Conservation (phyloP, 2,113 vertebrate genomes). For the Arenaria interpres region DNA sequence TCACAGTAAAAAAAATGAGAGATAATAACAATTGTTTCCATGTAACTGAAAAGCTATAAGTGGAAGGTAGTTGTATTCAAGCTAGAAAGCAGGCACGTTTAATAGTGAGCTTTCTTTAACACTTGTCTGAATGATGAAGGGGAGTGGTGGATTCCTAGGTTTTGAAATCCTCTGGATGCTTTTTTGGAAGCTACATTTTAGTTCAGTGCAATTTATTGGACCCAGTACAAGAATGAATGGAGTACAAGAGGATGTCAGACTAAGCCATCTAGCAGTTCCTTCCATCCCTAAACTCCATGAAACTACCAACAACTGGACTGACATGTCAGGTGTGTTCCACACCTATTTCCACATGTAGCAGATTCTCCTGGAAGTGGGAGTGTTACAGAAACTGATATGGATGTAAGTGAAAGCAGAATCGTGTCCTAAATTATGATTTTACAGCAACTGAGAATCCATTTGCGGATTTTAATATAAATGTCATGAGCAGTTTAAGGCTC, state of each 20-base stretch:
- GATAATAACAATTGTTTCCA: background rate
- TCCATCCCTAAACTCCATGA: background rate
- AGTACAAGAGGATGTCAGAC: background rate
- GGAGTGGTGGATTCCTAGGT: background rate
- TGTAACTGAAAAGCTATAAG: background rate
- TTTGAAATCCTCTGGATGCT: background rate
- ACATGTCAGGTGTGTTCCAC: background rate
- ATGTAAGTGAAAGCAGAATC: background rate
- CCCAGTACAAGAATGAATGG: background rate
- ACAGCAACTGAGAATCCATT: background rate
- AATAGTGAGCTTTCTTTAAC: background rate
- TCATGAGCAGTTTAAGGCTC: background rate
- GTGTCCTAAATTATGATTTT: background rate
- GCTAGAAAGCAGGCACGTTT: background rate
- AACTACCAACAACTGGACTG: background rate
- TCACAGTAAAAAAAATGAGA: background rate
- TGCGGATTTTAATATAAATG: conserved; percentile 1
- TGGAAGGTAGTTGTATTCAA: background rate
- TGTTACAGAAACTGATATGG: background rate
- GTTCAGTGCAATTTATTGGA: background rate
- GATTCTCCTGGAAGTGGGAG: background rate
- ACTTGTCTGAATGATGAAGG: background rate
- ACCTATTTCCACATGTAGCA: background rate
- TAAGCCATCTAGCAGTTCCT: background rate
- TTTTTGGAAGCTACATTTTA: conserved; percentile 1